Base-by-base conservation (phyloP, 2,797 vertebrate species). In the Leptoclinus maculatus region DNA sequence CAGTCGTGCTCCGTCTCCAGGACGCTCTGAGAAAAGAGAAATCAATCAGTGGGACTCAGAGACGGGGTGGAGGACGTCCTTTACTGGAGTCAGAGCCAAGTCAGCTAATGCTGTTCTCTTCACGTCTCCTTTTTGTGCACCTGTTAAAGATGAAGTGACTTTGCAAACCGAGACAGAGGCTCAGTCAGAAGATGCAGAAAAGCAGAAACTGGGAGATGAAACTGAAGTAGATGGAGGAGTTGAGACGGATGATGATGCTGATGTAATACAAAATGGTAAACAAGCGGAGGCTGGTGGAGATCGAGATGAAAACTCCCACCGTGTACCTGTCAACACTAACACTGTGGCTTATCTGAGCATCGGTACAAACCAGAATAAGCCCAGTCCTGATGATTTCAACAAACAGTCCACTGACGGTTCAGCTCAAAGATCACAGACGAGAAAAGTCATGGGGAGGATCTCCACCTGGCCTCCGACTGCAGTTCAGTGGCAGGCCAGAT, bases 381-480 rank as follows among this genome's bases (percentile, higher is more conserved):
- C 54, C 14, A 74, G 29, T 19, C 23, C 78, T 3, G 81, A 74
- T 8, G 14, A 68, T 39, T 9, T 63, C n/a, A 54, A 60, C 29
- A 36, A 76, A 23, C 27, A 51, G 57, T n/a, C 65, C 32, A 3
- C 21, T 8, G 43, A 71, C 6, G 45, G 29, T 14, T 34, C 3
- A 17, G 62, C 63, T 79, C 69, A 56, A 56, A 60, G 62, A 5
- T 66, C 73, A 63, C 68, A 53, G 32, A 32, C 0, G 1, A 43
- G 43, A 1, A 89, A 66, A 64, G 66, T 57, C 2, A 63, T 95
- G 32, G 78, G 78, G 23, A 94, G 95, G 82, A 83, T 92, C 45
- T 90, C 92, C 74, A 94, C 93, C 14, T 96, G 95, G 94, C 95
- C 95, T 56, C 89, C 41, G 0, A 85, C 93, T 19, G 93, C 90